These are phyloP conservation scores for Ctenoplectra terminalis DNA, from an alignment of 1,140 invertebrate species.

Conservation along the genomic window DNA sequence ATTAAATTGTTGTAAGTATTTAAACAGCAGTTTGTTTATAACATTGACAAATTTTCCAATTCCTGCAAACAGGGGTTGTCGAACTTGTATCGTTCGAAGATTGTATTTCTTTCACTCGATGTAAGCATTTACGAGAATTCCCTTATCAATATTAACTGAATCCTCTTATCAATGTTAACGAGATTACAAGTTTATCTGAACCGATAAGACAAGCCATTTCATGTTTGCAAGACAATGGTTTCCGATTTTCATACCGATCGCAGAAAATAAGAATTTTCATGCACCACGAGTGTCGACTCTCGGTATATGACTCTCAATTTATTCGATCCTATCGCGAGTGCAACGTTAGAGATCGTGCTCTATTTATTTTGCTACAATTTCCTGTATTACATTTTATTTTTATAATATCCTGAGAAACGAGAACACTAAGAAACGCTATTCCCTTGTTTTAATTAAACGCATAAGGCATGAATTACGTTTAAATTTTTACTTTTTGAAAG, in stretches of 20 bases:
- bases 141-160: neutral
- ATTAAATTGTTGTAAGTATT: too few relatives aligned
- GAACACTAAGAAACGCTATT: too few relatives aligned
- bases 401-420: too few relatives aligned
- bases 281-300: too few relatives aligned
- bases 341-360: too few relatives aligned
- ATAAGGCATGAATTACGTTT: too few relatives aligned
- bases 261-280: neutral
- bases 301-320: too few relatives aligned
- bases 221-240: neutral
- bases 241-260: neutral
- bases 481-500: too few relatives aligned
- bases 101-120: neutral
- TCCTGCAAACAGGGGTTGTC: neutral
- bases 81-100: neutral
- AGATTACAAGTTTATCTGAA: slow-evolving; percentile 51
- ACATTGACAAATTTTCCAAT: neutral
- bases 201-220: slow-evolving; percentile 47
- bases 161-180: slow-evolving; percentile 19
- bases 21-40: neutral
- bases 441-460: too few relatives aligned
- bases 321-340: too few relatives aligned
- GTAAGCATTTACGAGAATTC: neutral
- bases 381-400: too few relatives aligned
- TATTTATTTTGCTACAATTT: too few relatives aligned